These are phyloP conservation scores for Ondatra zibethicus DNA, from an alignment of 2,113 vertebrate genomes.

Conservation along the genomic window DNA sequence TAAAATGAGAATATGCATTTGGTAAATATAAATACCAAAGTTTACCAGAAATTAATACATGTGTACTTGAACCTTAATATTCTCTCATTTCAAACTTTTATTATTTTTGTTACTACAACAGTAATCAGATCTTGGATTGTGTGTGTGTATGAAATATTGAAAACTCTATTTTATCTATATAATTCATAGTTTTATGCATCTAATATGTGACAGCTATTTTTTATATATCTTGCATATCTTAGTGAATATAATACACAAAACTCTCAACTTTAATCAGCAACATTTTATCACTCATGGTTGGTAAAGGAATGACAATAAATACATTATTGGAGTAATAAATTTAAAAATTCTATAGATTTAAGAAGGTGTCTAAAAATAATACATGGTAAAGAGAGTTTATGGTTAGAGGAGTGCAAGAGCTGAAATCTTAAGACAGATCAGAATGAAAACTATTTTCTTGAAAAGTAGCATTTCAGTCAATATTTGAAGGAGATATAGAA, in stretches of 20 bases:
- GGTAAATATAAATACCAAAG: conserved; percentile 23
- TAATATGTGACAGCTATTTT: background rate
- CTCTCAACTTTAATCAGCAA: background rate
- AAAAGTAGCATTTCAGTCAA: conserved; percentile 25
- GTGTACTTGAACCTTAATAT: background rate
- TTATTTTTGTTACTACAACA: background rate
- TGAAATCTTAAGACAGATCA: conserved; percentile 32
- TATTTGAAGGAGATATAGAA: background rate
- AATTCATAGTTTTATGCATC: background rate
- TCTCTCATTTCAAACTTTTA: conserved; percentile 1
- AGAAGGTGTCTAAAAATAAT: background rate
- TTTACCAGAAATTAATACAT: background rate
- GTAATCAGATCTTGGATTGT: background rate
- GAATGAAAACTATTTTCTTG: background rate
- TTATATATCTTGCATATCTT: background rate
- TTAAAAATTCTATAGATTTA: background rate
- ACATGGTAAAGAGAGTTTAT: background rate
- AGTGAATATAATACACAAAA: background rate
- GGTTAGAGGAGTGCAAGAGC: background rate
- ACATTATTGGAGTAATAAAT: background rate
- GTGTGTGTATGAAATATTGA: background rate
- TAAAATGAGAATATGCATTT: background rate
- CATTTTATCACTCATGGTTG: background rate
- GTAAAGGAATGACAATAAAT: background rate
- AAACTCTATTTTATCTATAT: background rate